Conservation (phyloP, 2,113 vertebrate genomes). For the Addax nasomaculatus region DNA sequence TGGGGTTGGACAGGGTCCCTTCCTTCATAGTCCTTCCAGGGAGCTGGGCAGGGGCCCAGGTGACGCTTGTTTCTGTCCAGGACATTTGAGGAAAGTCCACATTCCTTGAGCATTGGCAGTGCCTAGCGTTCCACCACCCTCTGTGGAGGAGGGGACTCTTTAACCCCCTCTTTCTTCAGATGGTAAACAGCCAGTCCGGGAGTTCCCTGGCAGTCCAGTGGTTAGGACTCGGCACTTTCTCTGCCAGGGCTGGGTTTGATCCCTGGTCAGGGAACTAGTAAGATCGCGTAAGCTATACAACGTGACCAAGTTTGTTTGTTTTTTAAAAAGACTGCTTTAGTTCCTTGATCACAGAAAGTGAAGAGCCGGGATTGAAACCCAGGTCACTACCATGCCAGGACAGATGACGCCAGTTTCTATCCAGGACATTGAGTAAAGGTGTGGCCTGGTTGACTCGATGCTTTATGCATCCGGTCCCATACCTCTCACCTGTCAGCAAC, state of each 20-base stretch:
- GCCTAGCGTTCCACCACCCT: background rate
- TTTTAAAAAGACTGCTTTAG: background rate
- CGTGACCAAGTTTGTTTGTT: background rate
- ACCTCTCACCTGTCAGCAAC: too few relatives aligned
- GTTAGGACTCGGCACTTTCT: background rate
- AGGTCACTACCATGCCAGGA: background rate
- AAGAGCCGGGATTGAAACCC: background rate
- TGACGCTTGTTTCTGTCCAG: background rate
- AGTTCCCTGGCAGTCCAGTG: background rate
- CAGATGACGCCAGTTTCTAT: background rate
- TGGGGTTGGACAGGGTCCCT: background rate
- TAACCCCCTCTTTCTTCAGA: background rate
- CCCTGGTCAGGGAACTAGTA: background rate
- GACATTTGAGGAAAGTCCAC: background rate
- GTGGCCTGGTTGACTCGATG: background rate
- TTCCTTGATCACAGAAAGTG: background rate
- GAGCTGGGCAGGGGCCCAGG: background rate
- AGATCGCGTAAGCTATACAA: background rate
- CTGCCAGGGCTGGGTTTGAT: background rate
- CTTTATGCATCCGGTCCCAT: background rate
- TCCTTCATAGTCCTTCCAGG: background rate
- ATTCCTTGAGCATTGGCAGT: background rate
- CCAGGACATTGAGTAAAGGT: background rate
- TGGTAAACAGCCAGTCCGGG: background rate
- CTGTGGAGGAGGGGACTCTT: background rate